Evolutionary conservation across 2,113 vertebrate species (phyloP), one percentile per base, ranked within the genome.

Genomic region (Brienomyrus longianalis): DNA sequence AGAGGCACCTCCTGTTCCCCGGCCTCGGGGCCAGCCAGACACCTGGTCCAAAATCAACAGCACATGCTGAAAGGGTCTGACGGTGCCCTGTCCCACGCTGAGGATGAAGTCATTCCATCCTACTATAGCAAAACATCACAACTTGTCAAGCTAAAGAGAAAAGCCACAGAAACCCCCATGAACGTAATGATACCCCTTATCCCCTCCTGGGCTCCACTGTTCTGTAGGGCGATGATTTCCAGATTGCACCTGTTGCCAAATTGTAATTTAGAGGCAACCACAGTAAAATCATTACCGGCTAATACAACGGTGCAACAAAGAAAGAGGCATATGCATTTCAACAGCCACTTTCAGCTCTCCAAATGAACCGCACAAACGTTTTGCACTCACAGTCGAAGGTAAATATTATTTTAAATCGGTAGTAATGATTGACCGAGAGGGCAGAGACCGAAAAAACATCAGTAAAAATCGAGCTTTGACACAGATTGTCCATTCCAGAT

Each of bases 11-110:
- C 90, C 88, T 88, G 89, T 88, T 92, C 90, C 66, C 89, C 47
- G 88, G 87, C 87, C 70, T 45, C 50, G 43, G n/a, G 39, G 83
- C 15, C 66, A 83, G 89, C 80, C 89, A 91, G 83, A 90, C 91
- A 92, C 92, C 92, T 92, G 91, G 91, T 90, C 90, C 90, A 93
- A 93, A 88, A 92, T 92, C 92, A 93, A 92, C 92, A 92, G 91
- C 86, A 89, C 90, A 92, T 91, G 90, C 91, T 91, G 89, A 90
- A 90, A 91, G 77, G 88, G 90, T 70, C 83, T 87, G 84, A 66
- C 52, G 19, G 51, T 88, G 59, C 85, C 43, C 48, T 31, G 90
- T 83, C 90, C 83, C 91, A 62, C 54, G 90, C 91, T 90, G 85
- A 27, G 89, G 62, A 88, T 92, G 93, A 92, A 90, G 93, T 93